Percentiles rank a stretch among this genome's conserved stretches.
Evolutionary conservation across 2,113 vertebrate species (phyloP).

Genomic region (Neotragus moschatus): DNA sequence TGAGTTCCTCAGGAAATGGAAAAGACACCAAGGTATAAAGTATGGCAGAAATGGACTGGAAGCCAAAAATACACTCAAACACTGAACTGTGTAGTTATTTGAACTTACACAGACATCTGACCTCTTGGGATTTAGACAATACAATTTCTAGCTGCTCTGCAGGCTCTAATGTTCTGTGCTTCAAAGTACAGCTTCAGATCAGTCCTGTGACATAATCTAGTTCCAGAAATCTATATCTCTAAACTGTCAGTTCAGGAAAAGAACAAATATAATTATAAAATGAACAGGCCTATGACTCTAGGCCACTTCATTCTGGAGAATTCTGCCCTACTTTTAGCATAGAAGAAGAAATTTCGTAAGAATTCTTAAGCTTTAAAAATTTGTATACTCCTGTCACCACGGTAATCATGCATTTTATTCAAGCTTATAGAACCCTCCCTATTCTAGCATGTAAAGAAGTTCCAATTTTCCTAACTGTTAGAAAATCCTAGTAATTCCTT

Average conservation of each 20-base stretch:
- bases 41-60: not conserved
- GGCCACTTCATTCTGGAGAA: not conserved
- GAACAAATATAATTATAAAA: not conserved
- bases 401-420: not conserved
- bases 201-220: not conserved
- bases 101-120: not conserved
- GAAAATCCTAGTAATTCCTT: not conserved
- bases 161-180: not conserved
- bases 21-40: not conserved
- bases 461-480: not conserved
- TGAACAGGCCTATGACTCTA: not conserved
- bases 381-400: not conserved
- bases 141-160: not conserved
- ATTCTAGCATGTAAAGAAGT: not conserved
- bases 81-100: not conserved
- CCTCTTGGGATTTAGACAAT: not conserved
- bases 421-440: not conserved
- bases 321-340: not conserved
- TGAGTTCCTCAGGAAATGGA: not conserved
- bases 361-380: not conserved
- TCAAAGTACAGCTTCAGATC: not conserved
- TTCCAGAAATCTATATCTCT: not conserved
- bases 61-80: not conserved
- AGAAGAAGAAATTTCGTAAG: not conserved
- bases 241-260: not conserved